Conservation (phyloP, 2,113 vertebrate species). For the Ptilonorhynchus violaceus region DNA sequence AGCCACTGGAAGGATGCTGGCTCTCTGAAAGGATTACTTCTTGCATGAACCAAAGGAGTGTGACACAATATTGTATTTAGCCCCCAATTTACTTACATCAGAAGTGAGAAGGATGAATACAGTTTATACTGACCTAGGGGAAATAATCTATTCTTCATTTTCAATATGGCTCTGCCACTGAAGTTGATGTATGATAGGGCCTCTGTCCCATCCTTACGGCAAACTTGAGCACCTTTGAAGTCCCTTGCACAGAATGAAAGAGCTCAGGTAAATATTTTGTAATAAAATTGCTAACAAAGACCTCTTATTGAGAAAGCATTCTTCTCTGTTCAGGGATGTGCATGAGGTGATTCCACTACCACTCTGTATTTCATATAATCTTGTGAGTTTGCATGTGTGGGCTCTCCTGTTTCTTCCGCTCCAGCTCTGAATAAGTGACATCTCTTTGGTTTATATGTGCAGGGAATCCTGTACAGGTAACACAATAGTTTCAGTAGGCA, state of each 20-base stretch:
- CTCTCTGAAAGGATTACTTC: background rate
- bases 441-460: background rate
- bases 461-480: background rate
- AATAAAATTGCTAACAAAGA: background rate
- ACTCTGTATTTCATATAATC: background rate
- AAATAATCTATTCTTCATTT: background rate
- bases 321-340: background rate
- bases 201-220: background rate
- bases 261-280: background rate
- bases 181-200: background rate
- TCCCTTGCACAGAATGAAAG: background rate
- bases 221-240: background rate
- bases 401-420: background rate
- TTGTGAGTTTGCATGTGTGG: background rate
- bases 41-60: background rate
- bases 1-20: background rate
- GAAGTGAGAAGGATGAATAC: background rate
- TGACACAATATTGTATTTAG: background rate
- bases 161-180: background rate
- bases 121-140: background rate
- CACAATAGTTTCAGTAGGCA: background rate
- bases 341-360: background rate
- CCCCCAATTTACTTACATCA: background rate
- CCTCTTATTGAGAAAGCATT: background rate
- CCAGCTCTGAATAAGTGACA: background rate